phyloP scores from a whole-genome alignment of 2,113 vertebrate genomes.

The Amia ocellicauda region DNA sequence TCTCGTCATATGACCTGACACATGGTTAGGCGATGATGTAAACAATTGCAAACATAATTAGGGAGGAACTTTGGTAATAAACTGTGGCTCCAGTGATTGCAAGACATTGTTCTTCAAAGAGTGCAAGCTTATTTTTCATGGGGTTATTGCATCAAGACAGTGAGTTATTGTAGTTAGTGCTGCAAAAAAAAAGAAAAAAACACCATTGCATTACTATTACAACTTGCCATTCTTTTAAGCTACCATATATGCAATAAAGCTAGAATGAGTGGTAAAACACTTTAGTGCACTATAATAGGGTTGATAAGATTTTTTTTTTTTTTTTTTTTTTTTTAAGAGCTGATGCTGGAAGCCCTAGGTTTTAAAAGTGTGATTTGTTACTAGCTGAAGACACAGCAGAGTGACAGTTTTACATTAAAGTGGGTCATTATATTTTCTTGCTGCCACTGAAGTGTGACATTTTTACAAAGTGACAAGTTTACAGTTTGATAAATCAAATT shows the following conservation, averaged over 20 bases:
- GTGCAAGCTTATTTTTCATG: conserved; percentile 41
- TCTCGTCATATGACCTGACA: conserved; percentile 37
- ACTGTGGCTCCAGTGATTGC: conserved; percentile 69
- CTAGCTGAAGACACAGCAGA: conserved; percentile 54
- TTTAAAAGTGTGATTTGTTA: conserved; percentile 47
- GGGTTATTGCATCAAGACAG: conserved; percentile 38
- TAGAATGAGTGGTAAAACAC: too few species aligned
- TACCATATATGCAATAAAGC: too few species aligned
- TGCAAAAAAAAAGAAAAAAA: conserved; percentile 10
- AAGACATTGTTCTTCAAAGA: conserved; percentile 30
- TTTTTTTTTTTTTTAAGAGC: conserved; percentile 35
- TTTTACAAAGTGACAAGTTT: conserved; percentile 77
- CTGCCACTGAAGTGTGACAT: conserved; percentile 64
- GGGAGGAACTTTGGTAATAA: conserved; percentile 58
- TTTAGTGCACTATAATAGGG: too few species aligned
- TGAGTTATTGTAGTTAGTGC: conserved; percentile 40
- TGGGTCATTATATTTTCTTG: conserved; percentile 67
- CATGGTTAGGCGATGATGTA: conserved; percentile 59
- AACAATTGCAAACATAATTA: conserved; percentile 73
- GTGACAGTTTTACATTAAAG: conserved; percentile 70
- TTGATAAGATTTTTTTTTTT: background rate
- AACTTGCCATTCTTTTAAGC: too few species aligned
- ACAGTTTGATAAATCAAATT: conserved; percentile 72
- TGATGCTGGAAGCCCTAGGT: conserved; percentile 20
- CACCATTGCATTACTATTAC: too few species aligned